A percentile compares a stretch with the other conserved stretches of the same genome.
Conservation (phyloP, 23 tunicate genomes). For the Ciona savignyi region DNA sequence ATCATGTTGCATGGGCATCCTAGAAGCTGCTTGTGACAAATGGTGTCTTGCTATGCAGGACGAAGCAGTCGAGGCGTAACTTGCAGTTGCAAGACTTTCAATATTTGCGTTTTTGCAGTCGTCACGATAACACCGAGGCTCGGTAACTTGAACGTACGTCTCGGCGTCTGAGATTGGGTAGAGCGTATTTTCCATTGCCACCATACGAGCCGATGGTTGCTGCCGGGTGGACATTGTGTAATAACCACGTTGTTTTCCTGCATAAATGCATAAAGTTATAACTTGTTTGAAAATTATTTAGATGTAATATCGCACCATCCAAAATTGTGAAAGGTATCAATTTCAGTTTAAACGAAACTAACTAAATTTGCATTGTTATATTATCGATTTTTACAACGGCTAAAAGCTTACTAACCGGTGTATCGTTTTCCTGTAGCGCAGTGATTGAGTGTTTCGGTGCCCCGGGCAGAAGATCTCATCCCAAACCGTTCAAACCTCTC, state of each 20-base stretch:
- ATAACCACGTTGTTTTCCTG: neutral
- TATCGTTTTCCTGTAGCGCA: neutral
- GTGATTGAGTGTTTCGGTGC: neutral
- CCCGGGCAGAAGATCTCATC: neutral
- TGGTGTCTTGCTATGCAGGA: neutral
- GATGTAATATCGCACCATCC: too few species aligned
- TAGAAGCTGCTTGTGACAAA: neutral
- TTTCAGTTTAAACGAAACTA: too few species aligned
- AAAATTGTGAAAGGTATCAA: too few species aligned
- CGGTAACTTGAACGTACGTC: neutral
- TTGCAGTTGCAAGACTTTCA: neutral
- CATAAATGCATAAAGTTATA: too few species aligned
- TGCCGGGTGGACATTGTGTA: neutral
- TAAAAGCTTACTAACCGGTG: neutral
- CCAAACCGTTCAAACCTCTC: neutral
- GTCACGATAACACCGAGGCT: neutral
- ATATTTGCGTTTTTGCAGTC: neutral
- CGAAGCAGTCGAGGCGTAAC: neutral
- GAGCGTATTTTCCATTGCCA: neutral
- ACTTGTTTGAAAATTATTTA: too few species aligned
- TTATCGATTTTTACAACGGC: too few species aligned
- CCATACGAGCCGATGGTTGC: neutral
- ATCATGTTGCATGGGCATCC: neutral
- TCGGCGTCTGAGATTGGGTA: neutral
- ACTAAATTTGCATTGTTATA: too few species aligned